phyloP scores from a whole-genome alignment of 1,140 invertebrate species.

The Sitophilus oryzae region DNA sequence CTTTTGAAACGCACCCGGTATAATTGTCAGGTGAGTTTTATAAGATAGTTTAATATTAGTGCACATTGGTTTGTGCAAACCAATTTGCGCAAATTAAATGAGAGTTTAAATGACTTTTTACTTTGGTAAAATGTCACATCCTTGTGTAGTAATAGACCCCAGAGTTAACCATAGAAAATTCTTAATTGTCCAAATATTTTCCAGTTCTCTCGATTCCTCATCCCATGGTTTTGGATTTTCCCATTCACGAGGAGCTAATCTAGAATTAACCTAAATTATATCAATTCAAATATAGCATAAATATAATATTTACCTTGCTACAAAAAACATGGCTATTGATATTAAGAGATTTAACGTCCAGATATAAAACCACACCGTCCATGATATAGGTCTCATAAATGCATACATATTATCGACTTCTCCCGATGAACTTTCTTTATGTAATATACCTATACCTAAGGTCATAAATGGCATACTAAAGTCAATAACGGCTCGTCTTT shows the following conservation, averaged over 20 bases:
- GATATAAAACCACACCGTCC: conserved; percentile 33
- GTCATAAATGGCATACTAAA: conserved; percentile 90
- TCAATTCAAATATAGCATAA: conserved; percentile 48
- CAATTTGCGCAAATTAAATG: too few relatives aligned
- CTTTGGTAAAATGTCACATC: conserved; percentile 74
- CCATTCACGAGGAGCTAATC: conserved; percentile 83
- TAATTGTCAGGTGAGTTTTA: too few relatives aligned
- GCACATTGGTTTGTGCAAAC: too few relatives aligned
- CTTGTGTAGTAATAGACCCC: conserved; percentile 74
- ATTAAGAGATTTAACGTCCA: conserved; percentile 74
- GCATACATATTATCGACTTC: conserved; percentile 20
- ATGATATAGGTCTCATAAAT: conserved; percentile 22
- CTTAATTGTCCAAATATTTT: conserved; percentile 71
- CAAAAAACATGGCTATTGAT: conserved; percentile 71
- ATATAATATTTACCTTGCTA: conserved; percentile 53
- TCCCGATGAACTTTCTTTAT: conserved; percentile 10
- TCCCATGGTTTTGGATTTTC: conserved; percentile 80
- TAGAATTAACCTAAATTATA: conserved; percentile 48
- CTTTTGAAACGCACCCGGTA: too few relatives aligned
- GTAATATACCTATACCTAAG: conserved; percentile 38
- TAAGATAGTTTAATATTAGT: too few relatives aligned
- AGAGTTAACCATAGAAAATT: conserved; percentile 73
- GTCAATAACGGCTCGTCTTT: conserved; percentile 74
- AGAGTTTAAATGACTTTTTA: too few relatives aligned
- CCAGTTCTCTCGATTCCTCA: conserved; percentile 67